Evolutionary conservation across 2,797 vertebrate genomes (phyloP).

Genomic region (Sebastes kiyomatsui): DNA sequence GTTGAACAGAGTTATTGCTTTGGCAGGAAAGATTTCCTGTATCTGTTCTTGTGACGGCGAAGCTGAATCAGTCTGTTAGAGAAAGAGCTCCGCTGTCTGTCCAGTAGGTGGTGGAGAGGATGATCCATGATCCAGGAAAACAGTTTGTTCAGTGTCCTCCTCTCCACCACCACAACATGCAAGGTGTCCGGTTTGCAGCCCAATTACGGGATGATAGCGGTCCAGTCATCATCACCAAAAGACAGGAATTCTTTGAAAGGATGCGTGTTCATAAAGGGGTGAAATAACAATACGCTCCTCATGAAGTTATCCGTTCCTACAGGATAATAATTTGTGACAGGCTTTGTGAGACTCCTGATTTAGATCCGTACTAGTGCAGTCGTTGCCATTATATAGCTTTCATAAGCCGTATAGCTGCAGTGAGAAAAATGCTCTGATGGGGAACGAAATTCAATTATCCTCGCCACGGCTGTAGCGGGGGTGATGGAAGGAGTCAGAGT

Average conservation of each 20-base stretch:
- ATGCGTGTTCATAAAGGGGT: neutral
- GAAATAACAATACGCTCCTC: neutral
- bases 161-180: no score
- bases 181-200: no score
- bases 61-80: no score
- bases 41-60: no score
- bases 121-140: no score
- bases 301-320: neutral
- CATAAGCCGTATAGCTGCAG: conserved; percentile 17
- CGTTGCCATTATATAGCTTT: neutral
- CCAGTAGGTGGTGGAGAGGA: no score
- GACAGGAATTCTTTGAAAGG: neutral
- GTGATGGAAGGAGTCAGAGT: conserved; percentile 49
- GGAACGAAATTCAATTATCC: conserved; percentile 57
- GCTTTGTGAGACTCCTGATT: neutral
- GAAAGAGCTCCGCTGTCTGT: no score
- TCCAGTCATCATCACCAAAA: neutral
- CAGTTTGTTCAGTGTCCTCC: no score
- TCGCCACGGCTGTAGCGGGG: conserved; percentile 31
- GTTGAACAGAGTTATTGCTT: no score
- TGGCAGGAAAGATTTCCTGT: no score
- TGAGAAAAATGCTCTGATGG: conserved; percentile 45
- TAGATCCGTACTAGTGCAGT: neutral
- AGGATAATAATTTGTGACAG: neutral
- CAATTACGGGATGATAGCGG: no score